Conservation (phyloP, 2,113 vertebrate species). For the Muntiacus reevesi region DNA sequence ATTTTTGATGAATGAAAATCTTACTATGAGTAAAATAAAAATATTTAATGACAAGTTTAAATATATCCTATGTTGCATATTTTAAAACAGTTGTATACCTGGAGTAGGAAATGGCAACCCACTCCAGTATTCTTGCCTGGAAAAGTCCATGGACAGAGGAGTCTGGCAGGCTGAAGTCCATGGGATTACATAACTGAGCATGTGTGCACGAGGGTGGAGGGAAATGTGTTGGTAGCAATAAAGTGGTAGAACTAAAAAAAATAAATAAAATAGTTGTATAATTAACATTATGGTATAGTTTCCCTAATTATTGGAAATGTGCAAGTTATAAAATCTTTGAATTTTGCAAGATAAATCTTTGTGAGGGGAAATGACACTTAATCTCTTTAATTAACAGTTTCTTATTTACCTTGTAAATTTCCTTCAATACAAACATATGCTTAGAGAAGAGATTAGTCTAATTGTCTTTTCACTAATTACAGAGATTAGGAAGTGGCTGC, state of each 20-base stretch:
- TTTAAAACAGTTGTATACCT: not conserved
- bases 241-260: too few relatives aligned
- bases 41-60: not conserved
- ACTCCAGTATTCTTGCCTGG: too few relatives aligned
- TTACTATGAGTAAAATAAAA: constrained; percentile 31
- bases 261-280: not conserved
- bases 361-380: constrained; percentile 2
- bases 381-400: not conserved
- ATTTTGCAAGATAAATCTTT: constrained; percentile 21
- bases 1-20: constrained; percentile 21
- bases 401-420: constrained; percentile 2
- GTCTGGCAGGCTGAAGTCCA: too few relatives aligned
- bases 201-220: too few relatives aligned
- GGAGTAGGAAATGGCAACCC: too few relatives aligned
- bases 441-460: constrained; percentile 67
- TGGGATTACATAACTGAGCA: too few relatives aligned
- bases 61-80: not conserved
- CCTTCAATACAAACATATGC: not conserved
- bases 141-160: too few relatives aligned
- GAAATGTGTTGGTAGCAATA: too few relatives aligned
- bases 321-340: not conserved
- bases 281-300: not conserved
- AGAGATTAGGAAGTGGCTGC: constrained; percentile 65
- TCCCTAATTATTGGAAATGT: not conserved
- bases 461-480: constrained; percentile 69